A percentile compares a stretch with the other conserved stretches of the same genome.
phyloP scores from a whole-genome alignment of 2,113 vertebrate genomes.

The Myotis brandtii region DNA sequence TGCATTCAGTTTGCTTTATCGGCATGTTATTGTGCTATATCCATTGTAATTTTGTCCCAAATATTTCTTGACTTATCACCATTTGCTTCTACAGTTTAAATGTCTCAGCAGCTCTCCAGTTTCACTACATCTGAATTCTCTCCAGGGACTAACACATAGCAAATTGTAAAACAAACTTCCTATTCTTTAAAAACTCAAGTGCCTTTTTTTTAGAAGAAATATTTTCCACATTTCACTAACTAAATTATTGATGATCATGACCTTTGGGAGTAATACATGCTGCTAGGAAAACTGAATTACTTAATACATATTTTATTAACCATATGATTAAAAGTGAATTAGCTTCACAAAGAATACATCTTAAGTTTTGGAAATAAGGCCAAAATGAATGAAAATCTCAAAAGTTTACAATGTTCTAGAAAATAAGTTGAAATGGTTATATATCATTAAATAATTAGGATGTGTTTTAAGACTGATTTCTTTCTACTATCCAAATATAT shows the following conservation, averaged over 20 bases:
- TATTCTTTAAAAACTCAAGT: slow-evolving; percentile 8
- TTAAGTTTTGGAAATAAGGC: neutral
- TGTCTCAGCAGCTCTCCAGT: neutral
- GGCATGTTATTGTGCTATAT: neutral
- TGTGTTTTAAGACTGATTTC: neutral
- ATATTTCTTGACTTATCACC: neutral
- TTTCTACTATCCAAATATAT: neutral
- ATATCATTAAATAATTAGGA: neutral
- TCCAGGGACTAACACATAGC: neutral
- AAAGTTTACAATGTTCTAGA: neutral
- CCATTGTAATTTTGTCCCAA: neutral
- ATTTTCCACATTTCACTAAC: neutral
- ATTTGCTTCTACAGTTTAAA: neutral
- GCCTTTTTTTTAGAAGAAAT: neutral
- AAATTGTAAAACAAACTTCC: neutral
- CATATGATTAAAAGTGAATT: slow-evolving; percentile 47
- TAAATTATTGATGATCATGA: slow-evolving; percentile 49
- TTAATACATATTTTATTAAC: slow-evolving; percentile 65
- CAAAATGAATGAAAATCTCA: neutral
- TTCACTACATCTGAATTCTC: neutral
- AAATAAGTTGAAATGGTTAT: neutral
- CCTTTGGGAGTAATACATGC: neutral
- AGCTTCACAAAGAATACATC: neutral
- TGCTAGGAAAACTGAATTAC: neutral
- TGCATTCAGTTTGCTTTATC: neutral